A percentile compares a stretch with the other conserved stretches of the same genome.
These are phyloP conservation scores for Drosophila macrospina DNA, from an alignment of 2,888 invertebrate genomes.

Conservation along the genomic window DNA sequence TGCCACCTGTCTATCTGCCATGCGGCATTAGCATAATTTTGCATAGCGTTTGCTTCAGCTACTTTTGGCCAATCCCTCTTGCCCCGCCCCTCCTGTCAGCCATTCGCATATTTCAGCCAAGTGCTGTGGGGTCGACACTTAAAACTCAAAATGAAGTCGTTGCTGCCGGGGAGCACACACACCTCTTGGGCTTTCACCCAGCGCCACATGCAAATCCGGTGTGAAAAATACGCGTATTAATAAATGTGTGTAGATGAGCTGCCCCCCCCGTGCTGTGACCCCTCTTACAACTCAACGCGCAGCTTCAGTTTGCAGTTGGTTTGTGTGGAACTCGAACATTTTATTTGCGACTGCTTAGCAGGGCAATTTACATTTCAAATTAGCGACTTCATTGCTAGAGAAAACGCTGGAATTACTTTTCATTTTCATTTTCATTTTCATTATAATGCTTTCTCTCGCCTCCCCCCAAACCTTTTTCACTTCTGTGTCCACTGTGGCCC, in stretches of 20 bases:
- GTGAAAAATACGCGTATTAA: constrained; percentile 75
- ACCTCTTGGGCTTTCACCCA: constrained; percentile 3
- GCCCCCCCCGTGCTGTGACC: background rate
- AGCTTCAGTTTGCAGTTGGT: constrained; percentile 6
- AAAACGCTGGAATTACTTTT: constrained; percentile 76
- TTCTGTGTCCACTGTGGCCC: constrained; percentile 22
- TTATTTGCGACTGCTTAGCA: constrained; percentile 65
- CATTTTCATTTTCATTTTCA: constrained; percentile 78
- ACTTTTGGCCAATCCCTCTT: constrained; percentile 1
- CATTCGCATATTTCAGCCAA: constrained; percentile 72
- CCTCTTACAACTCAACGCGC: background rate
- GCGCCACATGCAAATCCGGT: constrained; percentile 59
- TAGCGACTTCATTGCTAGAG: constrained; percentile 79
- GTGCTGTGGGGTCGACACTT: constrained; percentile 67
- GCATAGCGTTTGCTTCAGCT: constrained; percentile 57
- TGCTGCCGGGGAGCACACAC: constrained; percentile 5
- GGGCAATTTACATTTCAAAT: constrained; percentile 79
- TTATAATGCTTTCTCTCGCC: constrained; percentile 35
- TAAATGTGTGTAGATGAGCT: constrained; percentile 55
- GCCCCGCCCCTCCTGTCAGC: background rate
- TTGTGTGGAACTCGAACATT: constrained; percentile 23
- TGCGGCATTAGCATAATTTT: constrained; percentile 80
- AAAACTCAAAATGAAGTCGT: constrained; percentile 80
- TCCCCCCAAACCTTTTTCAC: constrained; percentile 33
- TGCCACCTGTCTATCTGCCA: constrained; percentile 21